Base-by-base conservation (phyloP, 2,888 invertebrate genomes). In the Hetaerina titia region DNA sequence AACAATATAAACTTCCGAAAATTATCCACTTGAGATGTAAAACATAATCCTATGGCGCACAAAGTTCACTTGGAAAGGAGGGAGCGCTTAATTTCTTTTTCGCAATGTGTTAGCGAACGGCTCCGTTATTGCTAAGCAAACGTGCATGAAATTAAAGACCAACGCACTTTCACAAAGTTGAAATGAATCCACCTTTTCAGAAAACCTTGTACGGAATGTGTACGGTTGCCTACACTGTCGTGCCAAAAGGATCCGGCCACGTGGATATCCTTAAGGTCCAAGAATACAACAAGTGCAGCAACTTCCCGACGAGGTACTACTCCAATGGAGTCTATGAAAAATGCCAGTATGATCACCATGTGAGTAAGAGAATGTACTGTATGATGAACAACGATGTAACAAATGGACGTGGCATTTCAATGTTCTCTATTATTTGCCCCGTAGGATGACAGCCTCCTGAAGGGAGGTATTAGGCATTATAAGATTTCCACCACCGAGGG, bases 191-290 rank as follows among this genome's bases (percentile, higher is more conserved):
- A 22, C 56, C 13, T n/a, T 69, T 31, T 63, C 57, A 92, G 92
- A 56, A 64, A 56, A 74, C 92, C 56, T 56, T 92, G 2, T 92
- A 56, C 57, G 92, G 92, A 56, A 69, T 69, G 45, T 92, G 92
- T n/a, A 64, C 69, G 0, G 57, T 92, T 69, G 92, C 69, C 56
- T 92, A 92, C 56, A 92, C 92, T 15, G 56, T 92, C 69, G 56
- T 69, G 11, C 92, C 92, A 0, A 92, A 69, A 45, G 74, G 56
- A 56, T 45, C 56, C 69, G 92, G 92, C 69, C 56, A 69, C n/a
- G 69, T 92, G 45, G 92, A 92, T n/a, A 56, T 92, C 69, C 19
- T 92, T 56, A 92, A 92, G 57, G 11, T 56, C 15, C 92, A 92
- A 56, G 69, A 92, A 56, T 69, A 92, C n/a, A 69, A 69, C 45